These are phyloP conservation scores for Idaea dimidiata DNA, from an alignment of 2,888 invertebrate genomes.

Conservation along the genomic window DNA sequence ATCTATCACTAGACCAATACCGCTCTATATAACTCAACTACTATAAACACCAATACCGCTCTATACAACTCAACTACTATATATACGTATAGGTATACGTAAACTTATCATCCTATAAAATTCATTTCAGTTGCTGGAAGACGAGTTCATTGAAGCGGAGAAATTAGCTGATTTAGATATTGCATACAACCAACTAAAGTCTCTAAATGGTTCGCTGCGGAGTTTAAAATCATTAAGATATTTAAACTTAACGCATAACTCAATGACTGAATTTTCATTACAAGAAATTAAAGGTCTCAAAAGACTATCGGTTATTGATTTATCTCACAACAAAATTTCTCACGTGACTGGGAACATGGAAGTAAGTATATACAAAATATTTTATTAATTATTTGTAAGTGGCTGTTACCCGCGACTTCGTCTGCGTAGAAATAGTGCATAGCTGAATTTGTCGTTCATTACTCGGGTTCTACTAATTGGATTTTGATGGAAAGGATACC, in stretches of 20 bases:
- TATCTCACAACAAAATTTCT: constrained; percentile 88
- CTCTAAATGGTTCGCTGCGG: constrained; percentile 86
- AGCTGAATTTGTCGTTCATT: no score
- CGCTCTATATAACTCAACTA: no score
- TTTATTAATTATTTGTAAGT: no score
- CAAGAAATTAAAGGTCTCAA: constrained; percentile 88
- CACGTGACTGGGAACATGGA: constrained; percentile 84
- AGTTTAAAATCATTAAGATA: constrained; percentile 84
- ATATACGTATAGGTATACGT: no score
- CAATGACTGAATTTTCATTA: constrained; percentile 88
- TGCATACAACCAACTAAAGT: constrained; percentile 86
- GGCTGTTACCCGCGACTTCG: no score
- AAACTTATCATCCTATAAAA: no score
- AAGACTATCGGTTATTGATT: constrained; percentile 85
- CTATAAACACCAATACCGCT: no score
- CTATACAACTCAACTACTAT: no score
- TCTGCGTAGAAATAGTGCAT: no score
- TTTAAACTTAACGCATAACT: constrained; percentile 88
- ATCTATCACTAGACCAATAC: no score
- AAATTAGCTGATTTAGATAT: constrained; percentile 85
- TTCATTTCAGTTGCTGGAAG: constrained; percentile 81
- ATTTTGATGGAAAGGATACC: no score
- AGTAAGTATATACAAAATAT: constrained; percentile 56
- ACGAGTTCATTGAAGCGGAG: constrained; percentile 88
- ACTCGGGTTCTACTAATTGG: no score